Percentiles rank a stretch among this genome's conserved stretches.
These are phyloP conservation scores for Cardinalis cardinalis DNA, from an alignment of 2,113 vertebrate genomes.

Conservation along the genomic window DNA sequence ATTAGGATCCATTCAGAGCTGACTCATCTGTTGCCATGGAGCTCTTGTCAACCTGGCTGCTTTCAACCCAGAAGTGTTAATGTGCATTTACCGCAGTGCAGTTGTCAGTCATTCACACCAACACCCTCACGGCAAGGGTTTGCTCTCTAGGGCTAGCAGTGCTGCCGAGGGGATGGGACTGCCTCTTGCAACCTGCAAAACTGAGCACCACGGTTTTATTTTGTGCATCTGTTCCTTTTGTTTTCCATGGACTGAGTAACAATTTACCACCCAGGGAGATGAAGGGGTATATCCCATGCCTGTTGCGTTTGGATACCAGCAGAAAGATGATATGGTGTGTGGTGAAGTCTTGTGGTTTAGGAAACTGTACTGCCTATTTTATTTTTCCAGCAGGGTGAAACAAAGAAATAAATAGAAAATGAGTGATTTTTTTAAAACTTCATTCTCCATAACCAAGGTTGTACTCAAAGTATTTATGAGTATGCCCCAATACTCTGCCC, in stretches of 20 bases:
- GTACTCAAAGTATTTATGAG: conserved; percentile 38
- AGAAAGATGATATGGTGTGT: conserved; percentile 54
- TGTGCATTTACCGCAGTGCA: background rate
- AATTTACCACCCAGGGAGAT: conserved; percentile 74
- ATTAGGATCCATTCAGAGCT: conserved; percentile 25
- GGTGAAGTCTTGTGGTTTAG: conserved; percentile 66
- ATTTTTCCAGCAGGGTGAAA: conserved; percentile 56
- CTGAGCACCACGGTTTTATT: background rate
- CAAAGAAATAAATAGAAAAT: conserved; percentile 59
- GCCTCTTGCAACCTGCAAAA: conserved; percentile 37
- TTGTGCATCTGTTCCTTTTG: conserved; percentile 59
- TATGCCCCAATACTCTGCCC: background rate
- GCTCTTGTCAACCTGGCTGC: conserved; percentile 40
- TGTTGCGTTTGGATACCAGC: conserved; percentile 51
- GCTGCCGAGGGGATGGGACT: background rate
- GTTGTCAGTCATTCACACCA: background rate
- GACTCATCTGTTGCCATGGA: conserved; percentile 22
- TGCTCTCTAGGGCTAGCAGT: background rate
- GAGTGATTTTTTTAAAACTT: background rate
- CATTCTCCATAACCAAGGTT: conserved; percentile 42
- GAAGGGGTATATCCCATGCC: conserved; percentile 45
- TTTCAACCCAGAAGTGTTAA: conserved; percentile 13
- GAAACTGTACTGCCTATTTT: conserved; percentile 56
- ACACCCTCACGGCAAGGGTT: background rate
- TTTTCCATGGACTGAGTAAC: conserved; percentile 50